These are phyloP conservation scores for Cephus pygmeus DNA, from an alignment of 2,888 invertebrate species.

Conservation along the genomic window DNA sequence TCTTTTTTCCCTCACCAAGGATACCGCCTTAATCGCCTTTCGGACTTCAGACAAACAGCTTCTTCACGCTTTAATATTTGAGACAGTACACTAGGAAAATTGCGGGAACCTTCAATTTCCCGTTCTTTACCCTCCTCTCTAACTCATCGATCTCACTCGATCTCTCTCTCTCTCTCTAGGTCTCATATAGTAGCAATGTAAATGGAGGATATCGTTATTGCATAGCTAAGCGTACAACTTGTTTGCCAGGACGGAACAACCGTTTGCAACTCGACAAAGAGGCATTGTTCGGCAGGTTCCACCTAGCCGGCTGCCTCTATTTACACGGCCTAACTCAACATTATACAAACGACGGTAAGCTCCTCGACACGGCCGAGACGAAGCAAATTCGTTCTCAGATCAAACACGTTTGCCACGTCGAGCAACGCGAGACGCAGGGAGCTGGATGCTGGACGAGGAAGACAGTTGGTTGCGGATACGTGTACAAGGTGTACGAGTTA, in stretches of 20 bases:
- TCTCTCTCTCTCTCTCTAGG: too few relatives aligned
- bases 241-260: conserved; percentile 40
- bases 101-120: too few relatives aligned
- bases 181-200: not conserved
- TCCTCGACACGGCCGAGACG: not conserved
- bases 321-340: conserved; percentile 59
- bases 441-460: not conserved
- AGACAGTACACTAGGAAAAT: too few relatives aligned
- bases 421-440: not conserved
- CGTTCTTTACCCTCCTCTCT: too few relatives aligned
- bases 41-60: too few relatives aligned
- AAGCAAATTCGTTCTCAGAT: conserved; percentile 5
- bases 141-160: too few relatives aligned
- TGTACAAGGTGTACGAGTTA: not conserved
- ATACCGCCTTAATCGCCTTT: too few relatives aligned
- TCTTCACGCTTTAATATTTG: too few relatives aligned
- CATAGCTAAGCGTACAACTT: conserved; percentile 46
- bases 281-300: conserved; percentile 54
- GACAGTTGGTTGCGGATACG: not conserved
- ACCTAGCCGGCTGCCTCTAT: conserved; percentile 46
- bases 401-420: not conserved
- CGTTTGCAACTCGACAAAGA: conserved; percentile 47
- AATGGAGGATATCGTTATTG: conserved; percentile 40
- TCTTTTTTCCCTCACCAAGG: too few relatives aligned
- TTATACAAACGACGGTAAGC: conserved; percentile 31